Conservation (phyloP, 2,797 vertebrate genomes). For the Acanthornis magna region DNA sequence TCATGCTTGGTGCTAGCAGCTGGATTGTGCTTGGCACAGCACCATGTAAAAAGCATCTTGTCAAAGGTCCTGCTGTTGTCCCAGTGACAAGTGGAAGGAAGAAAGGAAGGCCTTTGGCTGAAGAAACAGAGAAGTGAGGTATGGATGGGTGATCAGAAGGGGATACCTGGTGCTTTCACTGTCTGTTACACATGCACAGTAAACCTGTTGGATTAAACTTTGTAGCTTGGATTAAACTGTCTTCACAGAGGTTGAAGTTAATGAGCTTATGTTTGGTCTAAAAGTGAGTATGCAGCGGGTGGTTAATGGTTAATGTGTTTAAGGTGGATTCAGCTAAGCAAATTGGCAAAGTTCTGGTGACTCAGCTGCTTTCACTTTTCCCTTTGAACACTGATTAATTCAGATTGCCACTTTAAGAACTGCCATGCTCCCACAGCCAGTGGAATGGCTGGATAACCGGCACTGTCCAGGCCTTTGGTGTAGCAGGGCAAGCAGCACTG, state of each 20-base stretch:
- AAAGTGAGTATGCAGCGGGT: neutral
- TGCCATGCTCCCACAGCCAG: rapidly evolving
- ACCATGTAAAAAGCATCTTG: rapidly evolving
- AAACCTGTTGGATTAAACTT: neutral
- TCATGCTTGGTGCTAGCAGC: neutral
- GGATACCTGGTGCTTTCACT: neutral
- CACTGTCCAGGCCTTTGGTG: neutral
- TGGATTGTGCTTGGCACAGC: neutral
- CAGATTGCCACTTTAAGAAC: neutral
- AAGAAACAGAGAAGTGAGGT: neutral
- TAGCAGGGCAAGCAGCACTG: neutral
- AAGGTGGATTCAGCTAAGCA: neutral
- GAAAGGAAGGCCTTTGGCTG: neutral
- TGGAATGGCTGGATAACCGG: neutral
- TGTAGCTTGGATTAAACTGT: neutral
- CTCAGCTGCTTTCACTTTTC: neutral
- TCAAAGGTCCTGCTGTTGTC: neutral
- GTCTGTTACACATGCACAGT: neutral
- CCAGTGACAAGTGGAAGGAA: neutral
- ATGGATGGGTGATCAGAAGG: neutral
- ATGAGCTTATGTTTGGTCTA: neutral
- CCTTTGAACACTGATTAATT: neutral
- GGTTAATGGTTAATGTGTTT: neutral
- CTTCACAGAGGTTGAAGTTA: neutral
- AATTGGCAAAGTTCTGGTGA: neutral